Evolutionary conservation across 1,140 invertebrate genomes (phyloP), one percentile per base, ranked within the genome.

Genomic region (Drosophila rufa): DNA sequence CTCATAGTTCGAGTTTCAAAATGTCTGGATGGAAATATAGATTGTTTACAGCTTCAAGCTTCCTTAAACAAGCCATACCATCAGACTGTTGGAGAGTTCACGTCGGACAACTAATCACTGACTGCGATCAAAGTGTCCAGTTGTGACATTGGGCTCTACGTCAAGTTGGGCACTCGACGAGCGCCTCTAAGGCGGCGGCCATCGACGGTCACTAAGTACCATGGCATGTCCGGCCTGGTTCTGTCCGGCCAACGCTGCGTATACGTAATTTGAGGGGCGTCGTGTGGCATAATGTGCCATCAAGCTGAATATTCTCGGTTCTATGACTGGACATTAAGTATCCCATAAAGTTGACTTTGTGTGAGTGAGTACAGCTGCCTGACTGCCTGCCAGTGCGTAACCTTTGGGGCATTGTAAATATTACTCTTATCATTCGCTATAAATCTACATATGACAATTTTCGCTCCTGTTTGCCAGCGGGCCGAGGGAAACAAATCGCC

Each of bases 361-460:
- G 43, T 61, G 48, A 69, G 60, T 78, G 38, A 62, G 25, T 69
- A 38, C 64, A 67, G 64, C 15, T 74, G 46, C 22, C 33, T 69
- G 48, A n/a, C n/a, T 25, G 46, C 46, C 57, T 69, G 47, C 53
- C 40, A 50, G 42, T 68, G 61, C 47, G 50, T 51, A 69, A 82
- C 85, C 85, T 89, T 70, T 69, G 79, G 85, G 64, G 86, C 85
- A 80, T 70, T 90, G 85, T 90, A 85, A 90, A 90, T 90, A 90
- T 90, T 90, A 82, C 79, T 76, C 85, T 82, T 90, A 90, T 90
- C 85, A 76, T 85, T 79, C 60, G 60, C 82, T 59, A 90, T 90
- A 90, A 90, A 90, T 90, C 85, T 90, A 90, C 85, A 90, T 90
- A 85, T 90, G 85, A 90, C 85, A 90, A 90, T 90, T 90, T 91